Evolutionary conservation across 1,140 invertebrate genomes (phyloP), one percentile per base, ranked within the genome.

Genomic region (Copidosoma floridanum): DNA sequence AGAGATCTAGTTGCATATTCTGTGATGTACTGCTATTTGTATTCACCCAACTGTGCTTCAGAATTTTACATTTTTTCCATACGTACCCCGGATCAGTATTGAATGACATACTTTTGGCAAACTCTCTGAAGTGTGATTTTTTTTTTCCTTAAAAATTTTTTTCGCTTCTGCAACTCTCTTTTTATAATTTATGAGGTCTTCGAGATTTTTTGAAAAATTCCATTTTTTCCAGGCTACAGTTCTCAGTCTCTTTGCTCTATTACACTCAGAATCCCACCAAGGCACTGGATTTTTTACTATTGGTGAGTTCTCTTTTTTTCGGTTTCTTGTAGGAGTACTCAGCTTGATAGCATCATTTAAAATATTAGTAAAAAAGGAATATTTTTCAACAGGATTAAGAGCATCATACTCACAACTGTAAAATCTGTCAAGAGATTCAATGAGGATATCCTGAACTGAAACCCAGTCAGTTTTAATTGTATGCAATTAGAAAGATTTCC

Each of bases 181-280:
- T 14, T 59, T 56, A 32, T 44, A 56, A 2, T 1, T n/a, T 10
- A 35, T 56, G 3, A 32, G 26, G 41, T 56, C 54, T 3, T 18
- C 10, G 2, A 29, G 11, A 16, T 37, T 14, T 18, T 29, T n/a
- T 14, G 53, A 23, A 16, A 32, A 46, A n/a, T 41, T 1, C 54
- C 54, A 56, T 24, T 46, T 56, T 44, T 46, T 56, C 5, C n/a
- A 41, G 16, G 43, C 38, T 41, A 26, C n/a, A 4, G 16, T 12
- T 12, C 54, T 21, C 7, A 44, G 24, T 8, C 54, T 14, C 24
- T 26, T 56, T 7, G 46, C 11, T 32, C 46, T 46, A 8, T 24
- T 18, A 18, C 56, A 50, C n/a, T 58, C 56, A 2, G 2, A 12
- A 20, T 58, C 29, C 35, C 44, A 58, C 56, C 56, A 58, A 20